These are phyloP conservation scores for Spisula subtruncata DNA, from an alignment of 2,888 invertebrate genomes.

Conservation along the genomic window DNA sequence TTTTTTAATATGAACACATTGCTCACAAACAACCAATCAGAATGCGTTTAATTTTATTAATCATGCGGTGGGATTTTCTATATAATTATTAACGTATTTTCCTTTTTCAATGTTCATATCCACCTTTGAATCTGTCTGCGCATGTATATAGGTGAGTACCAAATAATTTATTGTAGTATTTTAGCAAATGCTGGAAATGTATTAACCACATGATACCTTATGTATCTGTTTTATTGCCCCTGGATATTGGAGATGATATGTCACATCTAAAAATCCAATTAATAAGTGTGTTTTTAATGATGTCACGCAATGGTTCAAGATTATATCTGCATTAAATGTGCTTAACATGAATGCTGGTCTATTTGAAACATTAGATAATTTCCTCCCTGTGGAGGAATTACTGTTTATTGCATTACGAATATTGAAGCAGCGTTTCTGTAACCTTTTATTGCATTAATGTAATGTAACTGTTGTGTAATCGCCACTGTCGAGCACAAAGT, in stretches of 20 bases:
- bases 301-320: background rate
- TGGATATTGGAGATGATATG: background rate
- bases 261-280: background rate
- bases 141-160: slow-evolving; percentile 2
- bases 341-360: background rate
- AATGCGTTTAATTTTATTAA: too few relatives aligned
- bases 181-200: too few relatives aligned
- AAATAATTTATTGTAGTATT: background rate
- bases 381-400: background rate
- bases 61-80: too few relatives aligned
- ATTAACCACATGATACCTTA: too few relatives aligned
- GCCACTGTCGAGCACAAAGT: too few relatives aligned
- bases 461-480: background rate
- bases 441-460: background rate
- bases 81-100: background rate
- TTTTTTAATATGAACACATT: too few relatives aligned
- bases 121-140: background rate
- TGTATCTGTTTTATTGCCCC: background rate
- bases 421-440: background rate
- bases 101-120: background rate
- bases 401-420: background rate
- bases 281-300: background rate
- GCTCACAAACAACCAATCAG: too few relatives aligned
- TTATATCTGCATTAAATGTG: background rate
- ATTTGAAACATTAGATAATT: background rate